Base-by-base conservation (phyloP, 2,113 vertebrate species). In the Malurus alboscapulatus region DNA sequence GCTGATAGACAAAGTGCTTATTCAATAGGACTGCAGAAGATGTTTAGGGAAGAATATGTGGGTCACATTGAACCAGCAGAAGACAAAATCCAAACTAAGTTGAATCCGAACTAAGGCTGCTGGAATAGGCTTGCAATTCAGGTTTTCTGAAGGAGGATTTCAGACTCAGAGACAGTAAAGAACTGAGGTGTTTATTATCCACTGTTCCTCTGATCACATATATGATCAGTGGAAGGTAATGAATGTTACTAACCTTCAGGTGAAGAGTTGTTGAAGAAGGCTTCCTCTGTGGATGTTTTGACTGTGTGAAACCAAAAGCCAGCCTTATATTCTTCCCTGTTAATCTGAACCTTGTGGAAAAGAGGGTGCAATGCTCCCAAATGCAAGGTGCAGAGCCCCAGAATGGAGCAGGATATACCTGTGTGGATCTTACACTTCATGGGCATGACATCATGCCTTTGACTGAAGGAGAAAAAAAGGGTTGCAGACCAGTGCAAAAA, bases 371-470 rank as follows among this genome's bases (percentile, higher is more conserved):
- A 12, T 47, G 50, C 32, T 85, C 25, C 18, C 45, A 45, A 45
- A 21, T 62, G 34, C 25, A 50, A 6, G 40, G 21, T n/a, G 36
- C 62, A 87, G 83, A 45, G 32, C 11, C 24, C 14, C 27, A 81
- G 24, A 36, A 9, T 10, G 26, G 36, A 62, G 38, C 20, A 55
- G 48, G 42, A 63, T 67, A 81, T 44, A 84, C 30, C 3, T 78
- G 27, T 54, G 17, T 36, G 42, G n/a, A 57, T 69, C 17, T 66
- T 55, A 77, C 13, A 9, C 26, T 68, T 77, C 1, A 1, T 51
- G 14, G 32, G 16, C 32, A 44, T 0, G 1, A 22, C 4, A 14
- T 6, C 38, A 38, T 38, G 38, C 38, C 38, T 38, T 38, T 38
- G 38, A 47, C 69, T 18, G 25, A 54, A 58, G 47, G 40, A 82